Base-by-base conservation (phyloP, 1,140 invertebrate genomes). In the Drosophila miranda region DNA sequence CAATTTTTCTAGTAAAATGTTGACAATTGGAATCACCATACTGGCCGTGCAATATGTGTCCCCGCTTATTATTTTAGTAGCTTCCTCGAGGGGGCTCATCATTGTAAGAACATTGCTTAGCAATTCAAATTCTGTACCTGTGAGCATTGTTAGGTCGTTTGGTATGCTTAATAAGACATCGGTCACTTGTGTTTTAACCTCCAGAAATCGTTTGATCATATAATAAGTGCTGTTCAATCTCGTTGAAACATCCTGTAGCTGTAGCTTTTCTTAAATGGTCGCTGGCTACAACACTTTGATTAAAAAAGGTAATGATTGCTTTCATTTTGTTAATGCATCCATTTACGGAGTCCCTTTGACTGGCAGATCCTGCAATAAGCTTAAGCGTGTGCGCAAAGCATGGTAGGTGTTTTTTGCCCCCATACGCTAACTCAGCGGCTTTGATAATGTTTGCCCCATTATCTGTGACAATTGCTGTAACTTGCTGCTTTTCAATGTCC, bases 141-240 rank as follows among this genome's bases (percentile, higher is more conserved):
- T 21, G 21, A 21, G 21, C 21, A 21, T 21, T 21, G 21, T 6
- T 21, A 11, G 21, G 44, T 46, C 21, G 21, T 21, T 21, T 21
- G 1, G 1, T 21, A 46, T 46, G 14, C 44, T 46, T 16, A 52
- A 38, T 41, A 52, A 13, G 8, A 52, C 34, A 16, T 52, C 50
- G 7, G 6, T 38, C 6, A 52, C 50, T 42, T 26, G 14, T 26
- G 30, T 52, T 34, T 41, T 34, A 6, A 52, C 6, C 30, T 52
- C 50, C 34, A 52, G 41, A 52, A 51, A 51, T 13, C 49, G 49
- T 16, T 51, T 13, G 6, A 34, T 34, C 49, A 51, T 51, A 51
- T 51, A 51, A 9, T 13, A 51, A n/a, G 49, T 51, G 13, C 49
- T 51, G 9, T 51, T 51, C 49, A 28, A 30, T 23, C 49, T 13